Evolutionary conservation across 2,888 invertebrate genomes (phyloP).

Genomic region (Lepidocyrtinus sp.): DNA sequence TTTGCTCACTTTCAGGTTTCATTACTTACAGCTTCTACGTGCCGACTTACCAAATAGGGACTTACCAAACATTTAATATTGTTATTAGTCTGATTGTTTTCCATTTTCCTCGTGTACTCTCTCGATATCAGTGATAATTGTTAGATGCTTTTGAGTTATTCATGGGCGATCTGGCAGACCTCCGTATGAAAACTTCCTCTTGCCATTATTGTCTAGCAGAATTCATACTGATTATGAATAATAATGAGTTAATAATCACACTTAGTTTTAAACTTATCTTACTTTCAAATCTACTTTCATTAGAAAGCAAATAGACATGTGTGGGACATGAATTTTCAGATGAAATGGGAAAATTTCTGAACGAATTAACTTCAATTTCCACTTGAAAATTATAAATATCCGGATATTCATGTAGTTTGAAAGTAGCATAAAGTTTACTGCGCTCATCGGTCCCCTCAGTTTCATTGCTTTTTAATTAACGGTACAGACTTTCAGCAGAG

Average conservation of each 20-base stretch:
- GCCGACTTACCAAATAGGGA: conserved; percentile 1
- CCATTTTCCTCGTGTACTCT: conserved; percentile 15
- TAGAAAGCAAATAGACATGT: too few relatives aligned
- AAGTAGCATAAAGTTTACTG: too few relatives aligned
- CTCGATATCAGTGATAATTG: conserved; percentile 40
- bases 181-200: conserved; percentile 28
- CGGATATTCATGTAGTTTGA: too few relatives aligned
- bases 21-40: conserved; percentile 22
- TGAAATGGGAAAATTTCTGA: too few relatives aligned
- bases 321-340: too few relatives aligned
- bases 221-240: conserved; percentile 7
- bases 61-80: neutral
- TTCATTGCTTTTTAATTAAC: neutral
- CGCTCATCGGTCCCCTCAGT: conserved; percentile 7
- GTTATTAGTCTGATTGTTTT: neutral
- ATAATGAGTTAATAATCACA: conserved; percentile 44
- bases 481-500: neutral
- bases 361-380: neutral
- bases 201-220: neutral
- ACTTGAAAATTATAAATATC: conserved; percentile 19
- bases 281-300: too few relatives aligned
- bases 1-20: conserved; percentile 23
- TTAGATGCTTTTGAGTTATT: conserved; percentile 30
- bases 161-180: conserved; percentile 28
- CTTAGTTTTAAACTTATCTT: too few relatives aligned